Conservation (phyloP, 1,140 invertebrate species). For the Drosophila sproati region DNA sequence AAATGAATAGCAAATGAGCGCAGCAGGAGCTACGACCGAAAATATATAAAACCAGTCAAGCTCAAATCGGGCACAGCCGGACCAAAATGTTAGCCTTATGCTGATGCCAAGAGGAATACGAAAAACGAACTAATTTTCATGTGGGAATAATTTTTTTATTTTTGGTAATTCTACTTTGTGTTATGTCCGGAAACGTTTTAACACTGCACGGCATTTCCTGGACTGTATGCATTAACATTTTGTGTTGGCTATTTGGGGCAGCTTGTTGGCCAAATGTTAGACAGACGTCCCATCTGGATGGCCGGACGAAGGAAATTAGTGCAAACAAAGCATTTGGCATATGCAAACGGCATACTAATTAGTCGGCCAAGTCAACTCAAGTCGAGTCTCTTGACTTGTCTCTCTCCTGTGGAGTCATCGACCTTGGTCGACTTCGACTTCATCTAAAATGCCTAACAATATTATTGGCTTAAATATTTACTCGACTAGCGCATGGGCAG, state of each 20-base stretch:
- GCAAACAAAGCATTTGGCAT: slow-evolving; percentile 73
- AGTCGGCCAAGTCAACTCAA: slow-evolving; percentile 15
- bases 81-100: slow-evolving; percentile 13
- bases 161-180: not conserved
- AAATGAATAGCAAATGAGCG: slow-evolving; percentile 77
- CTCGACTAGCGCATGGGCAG: slow-evolving; percentile 19
- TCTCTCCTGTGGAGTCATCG: slow-evolving; percentile 26
- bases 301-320: slow-evolving; percentile 60
- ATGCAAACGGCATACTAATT: slow-evolving; percentile 77
- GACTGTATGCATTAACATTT: slow-evolving; percentile 23
- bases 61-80: slow-evolving; percentile 5
- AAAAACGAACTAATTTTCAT: no score
- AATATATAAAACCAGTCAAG: slow-evolving; percentile 13
- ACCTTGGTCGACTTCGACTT: slow-evolving; percentile 47
- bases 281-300: slow-evolving; percentile 11
- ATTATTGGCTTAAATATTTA: slow-evolving; percentile 68
- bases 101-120: no score
- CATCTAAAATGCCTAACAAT: slow-evolving; percentile 43
- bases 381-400: slow-evolving; percentile 4
- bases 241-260: not conserved
- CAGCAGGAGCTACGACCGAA: slow-evolving; percentile 16
- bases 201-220: not conserved
- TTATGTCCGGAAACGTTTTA: not conserved
- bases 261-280: slow-evolving; percentile 24
- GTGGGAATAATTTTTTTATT: no score